Base-by-base conservation (phyloP, 2,888 invertebrate species). In the Rotaria sp. region DNA sequence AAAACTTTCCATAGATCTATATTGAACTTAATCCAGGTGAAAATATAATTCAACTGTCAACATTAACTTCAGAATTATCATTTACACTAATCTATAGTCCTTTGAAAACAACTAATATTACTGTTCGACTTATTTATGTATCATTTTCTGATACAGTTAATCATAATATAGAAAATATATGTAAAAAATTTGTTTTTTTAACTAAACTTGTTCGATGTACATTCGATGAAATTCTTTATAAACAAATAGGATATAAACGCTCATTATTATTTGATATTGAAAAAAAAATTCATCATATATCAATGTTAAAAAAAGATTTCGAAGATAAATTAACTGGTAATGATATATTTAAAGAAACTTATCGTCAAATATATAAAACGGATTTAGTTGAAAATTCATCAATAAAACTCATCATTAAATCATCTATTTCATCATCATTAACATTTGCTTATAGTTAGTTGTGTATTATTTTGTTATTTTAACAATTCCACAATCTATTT, bases 171-270 rank as follows among this genome's bases (percentile, higher is more conserved):
- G 80, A 80, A 80, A 26, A 13, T 11, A 26, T n/a, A 45, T 45
- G 45, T 35, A 35, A 67, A 26, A 45, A 45, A 5, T 80, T 45
- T 80, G 0, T 45, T n/a, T 80, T 45, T 5, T 15, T 80, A 45
- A 80, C 80, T 45, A 80, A 80, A 45, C 24, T 80, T 80, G 45
- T 80, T 45, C 80, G 45, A 45, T 80, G 45, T 45, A 45, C 45
- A 80, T 80, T 41, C 2, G 45, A 80, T 80, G 80, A 80, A 80
- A 80, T 80, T n/a, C n/a, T 80, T 13, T n/a, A 45, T 45, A 80
- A 80, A 45, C 80, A 80, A 80, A 80, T n/a, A 3, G 26, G 26
- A 21, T 80, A 45, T 80, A 21, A 45, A 45, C 41, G 80, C 13
- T 45, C 80, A 26, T 80, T 45, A n/a, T 15, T 45, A 45, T 45